Percentiles rank a stretch among this genome's conserved stretches.
Conservation (phyloP, 2,797 vertebrate species). For the Steatocranus sp. region DNA sequence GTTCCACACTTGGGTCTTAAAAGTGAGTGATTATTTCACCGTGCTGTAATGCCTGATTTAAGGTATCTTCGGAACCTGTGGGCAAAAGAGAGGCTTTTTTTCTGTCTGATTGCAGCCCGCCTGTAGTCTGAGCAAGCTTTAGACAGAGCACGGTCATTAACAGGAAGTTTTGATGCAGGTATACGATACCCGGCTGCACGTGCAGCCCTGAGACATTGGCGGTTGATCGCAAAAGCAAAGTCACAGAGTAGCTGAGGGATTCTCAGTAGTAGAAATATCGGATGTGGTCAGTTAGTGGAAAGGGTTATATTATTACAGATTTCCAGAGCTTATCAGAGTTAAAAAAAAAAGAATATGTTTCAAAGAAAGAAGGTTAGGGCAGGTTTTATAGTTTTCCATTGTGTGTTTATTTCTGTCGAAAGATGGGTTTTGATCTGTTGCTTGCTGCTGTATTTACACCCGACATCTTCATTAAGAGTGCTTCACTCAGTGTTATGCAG, state of each 20-base stretch:
- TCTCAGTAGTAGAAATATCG: neutral
- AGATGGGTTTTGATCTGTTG: neutral
- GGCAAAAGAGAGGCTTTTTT: neutral
- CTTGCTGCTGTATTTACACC: neutral
- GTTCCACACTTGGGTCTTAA: neutral
- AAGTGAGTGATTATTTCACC: neutral
- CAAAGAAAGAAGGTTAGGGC: neutral
- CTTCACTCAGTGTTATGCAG: neutral
- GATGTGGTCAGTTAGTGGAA: neutral
- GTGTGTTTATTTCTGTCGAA: neutral
- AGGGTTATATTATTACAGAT: neutral
- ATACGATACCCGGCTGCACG: neutral
- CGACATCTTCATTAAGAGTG: neutral
- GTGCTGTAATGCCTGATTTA: neutral
- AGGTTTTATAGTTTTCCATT: neutral
- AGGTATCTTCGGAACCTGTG: fast-evolving
- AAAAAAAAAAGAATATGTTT: neutral
- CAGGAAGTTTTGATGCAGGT: neutral
- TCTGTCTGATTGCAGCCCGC: neutral
- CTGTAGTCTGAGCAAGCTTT: neutral
- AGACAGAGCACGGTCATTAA: neutral
- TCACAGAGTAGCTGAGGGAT: neutral
- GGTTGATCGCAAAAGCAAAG: neutral
- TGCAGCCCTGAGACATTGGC: neutral
- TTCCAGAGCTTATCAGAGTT: neutral